Base-by-base conservation (phyloP, 2,113 vertebrate genomes). In the Daphoenositta chrysoptera region DNA sequence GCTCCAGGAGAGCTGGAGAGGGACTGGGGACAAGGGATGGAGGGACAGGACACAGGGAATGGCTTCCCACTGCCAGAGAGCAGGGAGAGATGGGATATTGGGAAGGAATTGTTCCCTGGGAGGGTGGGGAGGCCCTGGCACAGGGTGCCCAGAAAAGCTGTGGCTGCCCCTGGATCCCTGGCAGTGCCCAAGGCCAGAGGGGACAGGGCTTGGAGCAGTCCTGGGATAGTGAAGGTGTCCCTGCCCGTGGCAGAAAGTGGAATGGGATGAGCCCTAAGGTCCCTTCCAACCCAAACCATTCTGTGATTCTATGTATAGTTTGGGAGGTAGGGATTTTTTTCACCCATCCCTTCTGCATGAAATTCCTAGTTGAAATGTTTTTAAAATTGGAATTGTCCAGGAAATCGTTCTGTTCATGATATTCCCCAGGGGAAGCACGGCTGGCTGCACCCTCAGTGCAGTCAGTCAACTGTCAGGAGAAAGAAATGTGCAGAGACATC, bases 211-310 rank as follows among this genome's bases (percentile, higher is more conserved):
- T 1, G 50, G 40, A 75, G 9, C 39, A 7, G 0, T n/a, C 12
- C 24, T 42, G 35, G 63, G 18, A 4, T 1, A 33, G 33, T 15
- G 48, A 0, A 83, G n/a, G 7, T 10, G 22, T 13, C 42, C 27
- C 48, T 57, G 64, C 56, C 50, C 23, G 7, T 12, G 48, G 78
- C 28, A 31, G 4, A 5, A 5, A 21, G 0, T 54, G 30, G 20
- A 3, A 6, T 0, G 0, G 13, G 27, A 27, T 4, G 39, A 19
- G n/a, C n/a, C 44, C 44, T 45, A 45, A 20, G 44, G 20, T 20
- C 12, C 24, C 7, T 66, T 40, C 33, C 44, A 51, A 40, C n/a
- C 14, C 47, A 80, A 54, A 47, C 22, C 18, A 31, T 4, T 47
- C n/a, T 28, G 4, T 23, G 39, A 42, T 33, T 35, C 39, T 27